Conservation (phyloP, 2,888 invertebrate genomes). For the Lathronympha strigana region DNA sequence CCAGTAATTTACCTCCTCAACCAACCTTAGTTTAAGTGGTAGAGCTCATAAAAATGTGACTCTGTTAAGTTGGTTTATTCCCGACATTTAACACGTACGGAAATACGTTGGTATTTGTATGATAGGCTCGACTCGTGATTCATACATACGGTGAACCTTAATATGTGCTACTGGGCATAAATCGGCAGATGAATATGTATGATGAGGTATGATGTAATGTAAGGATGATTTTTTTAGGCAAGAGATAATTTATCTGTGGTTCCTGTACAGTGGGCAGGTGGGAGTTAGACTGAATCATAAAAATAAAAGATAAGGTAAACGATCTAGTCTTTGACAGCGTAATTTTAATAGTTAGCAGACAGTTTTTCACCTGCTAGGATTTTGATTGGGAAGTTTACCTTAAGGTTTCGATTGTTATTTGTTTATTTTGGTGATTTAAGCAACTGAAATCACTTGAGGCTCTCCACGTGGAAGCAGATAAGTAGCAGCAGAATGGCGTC, state of each 20-base stretch:
- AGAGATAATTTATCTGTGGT: background rate
- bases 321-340: too few relatives aligned
- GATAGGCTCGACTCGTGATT: conserved; percentile 55
- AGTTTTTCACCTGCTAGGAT: too few relatives aligned
- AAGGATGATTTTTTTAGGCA: background rate
- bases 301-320: too few relatives aligned
- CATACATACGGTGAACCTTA: conserved; percentile 45
- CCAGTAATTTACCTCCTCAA: too few relatives aligned
- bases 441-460: too few relatives aligned
- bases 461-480: too few relatives aligned
- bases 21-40: background rate
- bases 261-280: background rate
- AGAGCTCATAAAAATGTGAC: background rate
- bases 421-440: too few relatives aligned
- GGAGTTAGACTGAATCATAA: too few relatives aligned
- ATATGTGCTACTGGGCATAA: conserved; percentile 22
- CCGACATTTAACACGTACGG: conserved; percentile 51
- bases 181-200: conserved; percentile 24
- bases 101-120: conserved; percentile 69
- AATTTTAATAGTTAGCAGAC: too few relatives aligned
- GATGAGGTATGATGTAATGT: background rate
- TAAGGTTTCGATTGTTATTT: too few relatives aligned
- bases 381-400: too few relatives aligned
- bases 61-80: background rate
- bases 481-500: too few relatives aligned